Evolutionary conservation across 2,888 invertebrate species (phyloP).

Genomic region (Lepidochrysops patricia): DNA sequence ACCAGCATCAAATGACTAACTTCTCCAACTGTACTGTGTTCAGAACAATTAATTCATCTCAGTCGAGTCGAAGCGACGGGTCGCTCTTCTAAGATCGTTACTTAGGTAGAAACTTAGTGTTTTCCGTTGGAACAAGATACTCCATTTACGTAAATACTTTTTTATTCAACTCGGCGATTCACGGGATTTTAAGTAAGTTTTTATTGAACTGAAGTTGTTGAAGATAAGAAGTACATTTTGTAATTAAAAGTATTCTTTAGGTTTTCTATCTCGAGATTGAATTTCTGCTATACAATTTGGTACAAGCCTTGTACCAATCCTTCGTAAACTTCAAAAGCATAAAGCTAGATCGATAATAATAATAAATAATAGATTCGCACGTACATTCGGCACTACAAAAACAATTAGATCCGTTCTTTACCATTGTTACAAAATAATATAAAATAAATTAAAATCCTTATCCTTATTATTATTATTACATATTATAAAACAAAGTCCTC

Average conservation of each 20-base stretch:
- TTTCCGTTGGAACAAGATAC: not conserved
- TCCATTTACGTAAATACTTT: not conserved
- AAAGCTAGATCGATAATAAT: no score
- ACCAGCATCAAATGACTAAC: not conserved
- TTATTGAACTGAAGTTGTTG: not conserved
- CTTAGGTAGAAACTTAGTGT: not conserved
- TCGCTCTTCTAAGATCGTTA: not conserved
- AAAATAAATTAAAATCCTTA: no score
- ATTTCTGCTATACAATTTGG: not conserved
- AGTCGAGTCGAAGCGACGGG: not conserved
- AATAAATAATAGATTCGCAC: no score
- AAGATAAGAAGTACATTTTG: not conserved
- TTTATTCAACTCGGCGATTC: not conserved
- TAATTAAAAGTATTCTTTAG: not conserved
- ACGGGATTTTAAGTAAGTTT: not conserved
- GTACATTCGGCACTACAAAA: no score
- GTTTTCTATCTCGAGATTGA: not conserved
- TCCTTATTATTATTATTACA: no score
- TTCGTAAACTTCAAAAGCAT: no score
- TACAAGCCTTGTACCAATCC: not conserved
- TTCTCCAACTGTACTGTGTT: not conserved
- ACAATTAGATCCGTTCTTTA: no score
- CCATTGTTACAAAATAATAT: no score
- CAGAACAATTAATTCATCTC: not conserved
- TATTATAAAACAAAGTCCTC: no score